Evolutionary conservation across 64 coral and sea anemone genomes (phyloP).

Genomic region (Porites lutea): DNA sequence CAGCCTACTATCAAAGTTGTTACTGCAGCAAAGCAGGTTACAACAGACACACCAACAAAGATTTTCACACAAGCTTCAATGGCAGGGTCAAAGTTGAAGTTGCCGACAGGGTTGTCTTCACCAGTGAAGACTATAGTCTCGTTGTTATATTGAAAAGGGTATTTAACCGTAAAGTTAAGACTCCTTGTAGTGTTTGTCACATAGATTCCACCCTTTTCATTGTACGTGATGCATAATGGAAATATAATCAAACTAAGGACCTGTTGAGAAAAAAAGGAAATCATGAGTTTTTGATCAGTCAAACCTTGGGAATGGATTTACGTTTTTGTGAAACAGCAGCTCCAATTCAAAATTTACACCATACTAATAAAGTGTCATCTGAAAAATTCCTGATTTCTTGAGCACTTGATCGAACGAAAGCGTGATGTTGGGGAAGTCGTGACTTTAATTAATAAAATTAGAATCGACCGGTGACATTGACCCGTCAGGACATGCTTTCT

Average conservation of each 20-base stretch:
- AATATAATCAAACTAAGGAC: slow-evolving; percentile 46
- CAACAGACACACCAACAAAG: slow-evolving; percentile 68
- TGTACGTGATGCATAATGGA: slow-evolving; percentile 74
- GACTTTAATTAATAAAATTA: no score
- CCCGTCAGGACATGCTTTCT: background rate
- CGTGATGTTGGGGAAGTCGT: no score
- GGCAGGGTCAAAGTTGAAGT: slow-evolving; percentile 86
- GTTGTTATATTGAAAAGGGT: slow-evolving; percentile 88
- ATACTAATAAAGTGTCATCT: no score
- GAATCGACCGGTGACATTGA: background rate
- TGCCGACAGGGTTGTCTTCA: slow-evolving; percentile 58
- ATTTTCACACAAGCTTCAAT: slow-evolving; percentile 76
- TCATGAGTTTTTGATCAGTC: no score
- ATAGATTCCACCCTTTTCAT: slow-evolving; percentile 66
- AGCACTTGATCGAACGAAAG: no score
- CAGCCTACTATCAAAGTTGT: slow-evolving; percentile 50
- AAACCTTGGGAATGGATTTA: no score
- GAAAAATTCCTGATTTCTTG: no score
- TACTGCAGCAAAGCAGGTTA: slow-evolving; percentile 46
- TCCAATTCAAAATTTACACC: no score
- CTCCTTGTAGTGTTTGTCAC: slow-evolving; percentile 8
- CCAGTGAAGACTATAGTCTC: slow-evolving; percentile 65
- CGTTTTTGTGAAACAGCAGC: no score
- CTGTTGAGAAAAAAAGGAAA: slow-evolving; percentile 32
- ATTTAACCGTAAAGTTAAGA: slow-evolving; percentile 85